phyloP scores from a whole-genome alignment of 1,140 invertebrate species.

The Cydia splendana region DNA sequence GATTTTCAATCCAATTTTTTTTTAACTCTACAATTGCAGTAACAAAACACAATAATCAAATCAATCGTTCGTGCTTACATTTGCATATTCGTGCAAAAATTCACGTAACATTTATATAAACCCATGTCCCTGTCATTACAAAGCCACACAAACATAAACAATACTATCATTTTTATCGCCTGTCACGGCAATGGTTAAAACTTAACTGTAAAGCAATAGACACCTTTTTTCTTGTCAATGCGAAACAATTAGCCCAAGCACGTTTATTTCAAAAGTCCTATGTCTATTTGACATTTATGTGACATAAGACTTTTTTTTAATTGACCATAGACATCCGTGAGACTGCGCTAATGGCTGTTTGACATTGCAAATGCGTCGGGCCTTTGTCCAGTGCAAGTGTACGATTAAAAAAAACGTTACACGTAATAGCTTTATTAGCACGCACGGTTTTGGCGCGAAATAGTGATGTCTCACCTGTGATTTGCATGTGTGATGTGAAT shows the following conservation, averaged over 20 bases:
- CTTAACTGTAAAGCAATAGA: conserved; percentile 40
- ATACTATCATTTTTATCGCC: background rate
- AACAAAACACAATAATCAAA: background rate
- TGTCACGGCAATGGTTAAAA: conserved; percentile 14
- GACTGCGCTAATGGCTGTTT: conserved; percentile 48
- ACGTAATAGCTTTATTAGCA: conserved; percentile 39
- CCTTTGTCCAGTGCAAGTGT: conserved; percentile 34
- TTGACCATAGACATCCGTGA: conserved; percentile 45
- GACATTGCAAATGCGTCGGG: conserved; percentile 51
- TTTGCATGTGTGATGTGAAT: background rate
- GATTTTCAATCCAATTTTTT: too few species aligned
- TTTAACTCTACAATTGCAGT: too few species aligned
- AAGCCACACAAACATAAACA: background rate
- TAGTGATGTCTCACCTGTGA: background rate
- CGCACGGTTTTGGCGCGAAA: conserved; percentile 25
- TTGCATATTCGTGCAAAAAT: background rate
- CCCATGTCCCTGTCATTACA: background rate
- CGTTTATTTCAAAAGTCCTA: background rate
- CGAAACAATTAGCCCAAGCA: conserved; percentile 49
- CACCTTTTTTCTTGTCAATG: conserved; percentile 56
- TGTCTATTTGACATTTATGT: background rate
- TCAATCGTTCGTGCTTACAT: background rate
- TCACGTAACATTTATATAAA: background rate
- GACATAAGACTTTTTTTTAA: background rate
- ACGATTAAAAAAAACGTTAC: conserved; percentile 21